Evolutionary conservation across 1,140 invertebrate genomes (phyloP).

Genomic region (Ectropis grisescens): DNA sequence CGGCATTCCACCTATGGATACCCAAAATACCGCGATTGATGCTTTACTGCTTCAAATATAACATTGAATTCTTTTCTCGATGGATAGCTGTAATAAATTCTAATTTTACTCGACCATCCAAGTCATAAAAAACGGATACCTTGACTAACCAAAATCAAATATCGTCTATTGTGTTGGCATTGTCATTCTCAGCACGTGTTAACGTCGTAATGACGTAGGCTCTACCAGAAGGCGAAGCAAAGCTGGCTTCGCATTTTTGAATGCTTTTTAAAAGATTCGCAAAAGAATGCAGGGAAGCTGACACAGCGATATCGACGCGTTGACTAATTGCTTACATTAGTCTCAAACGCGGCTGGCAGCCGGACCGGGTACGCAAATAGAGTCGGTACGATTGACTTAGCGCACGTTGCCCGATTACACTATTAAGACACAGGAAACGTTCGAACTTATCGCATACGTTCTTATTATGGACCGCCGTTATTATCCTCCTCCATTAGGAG

Average conservation of each 20-base stretch:
- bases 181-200: slow-evolving; percentile 15
- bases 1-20: no score
- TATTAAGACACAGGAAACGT: slow-evolving; percentile 23
- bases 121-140: no score
- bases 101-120: no score
- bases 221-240: slow-evolving; percentile 9
- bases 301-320: slow-evolving; percentile 35
- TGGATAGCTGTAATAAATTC: no score
- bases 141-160: slow-evolving; percentile 1
- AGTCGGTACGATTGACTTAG: slow-evolving; percentile 46
- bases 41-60: no score
- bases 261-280: slow-evolving; percentile 20
- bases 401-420: slow-evolving; percentile 42
- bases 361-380: slow-evolving; percentile 45
- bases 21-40: no score
- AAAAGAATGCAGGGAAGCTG: slow-evolving; percentile 29
- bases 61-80: no score
- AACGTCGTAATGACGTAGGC: slow-evolving; percentile 11
- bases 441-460: background rate
- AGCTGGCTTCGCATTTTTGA: no score
- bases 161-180: slow-evolving; percentile 19
- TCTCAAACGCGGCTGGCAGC: slow-evolving; percentile 31
- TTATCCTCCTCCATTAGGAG: no score
- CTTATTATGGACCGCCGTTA: no score
- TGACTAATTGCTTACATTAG: slow-evolving; percentile 59